Conservation (phyloP, 2,113 vertebrate genomes). For the Pangasianodon hypophthalmus region DNA sequence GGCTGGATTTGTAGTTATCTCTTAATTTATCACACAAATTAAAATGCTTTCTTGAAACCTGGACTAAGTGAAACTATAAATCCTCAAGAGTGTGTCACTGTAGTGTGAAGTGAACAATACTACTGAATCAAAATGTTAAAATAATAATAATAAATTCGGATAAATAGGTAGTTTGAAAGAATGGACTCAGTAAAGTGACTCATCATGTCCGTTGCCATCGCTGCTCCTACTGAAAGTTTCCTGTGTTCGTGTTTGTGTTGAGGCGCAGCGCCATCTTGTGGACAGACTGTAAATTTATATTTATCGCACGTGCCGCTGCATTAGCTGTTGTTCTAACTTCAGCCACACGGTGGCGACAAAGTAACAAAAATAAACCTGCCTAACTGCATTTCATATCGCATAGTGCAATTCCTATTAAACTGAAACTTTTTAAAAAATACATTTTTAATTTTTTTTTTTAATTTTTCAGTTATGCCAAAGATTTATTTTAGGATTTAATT, state of each 20-base stretch:
- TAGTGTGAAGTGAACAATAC: background rate
- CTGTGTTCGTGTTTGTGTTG: background rate
- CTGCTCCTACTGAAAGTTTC: background rate
- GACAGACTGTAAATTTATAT: background rate
- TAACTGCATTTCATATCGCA: background rate
- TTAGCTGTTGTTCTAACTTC: background rate
- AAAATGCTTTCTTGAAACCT: background rate
- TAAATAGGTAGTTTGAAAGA: background rate
- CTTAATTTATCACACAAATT: background rate
- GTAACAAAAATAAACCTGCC: background rate
- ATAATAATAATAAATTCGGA: background rate
- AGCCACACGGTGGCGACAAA: slow-evolving; percentile 6
- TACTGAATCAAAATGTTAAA: background rate
- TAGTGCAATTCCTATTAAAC: background rate
- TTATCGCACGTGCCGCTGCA: background rate
- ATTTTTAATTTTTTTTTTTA: too few relatives aligned
- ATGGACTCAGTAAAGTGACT: background rate
- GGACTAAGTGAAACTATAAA: background rate
- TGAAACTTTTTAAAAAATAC: background rate
- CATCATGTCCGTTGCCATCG: background rate
- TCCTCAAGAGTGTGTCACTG: background rate
- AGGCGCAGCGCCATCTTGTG: slow-evolving; percentile 5
- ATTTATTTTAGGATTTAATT: background rate
- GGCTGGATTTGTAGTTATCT: background rate
- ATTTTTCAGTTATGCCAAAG: too few relatives aligned